Base-by-base conservation (phyloP, 2,888 invertebrate genomes). In the Stratiomys singularior region DNA sequence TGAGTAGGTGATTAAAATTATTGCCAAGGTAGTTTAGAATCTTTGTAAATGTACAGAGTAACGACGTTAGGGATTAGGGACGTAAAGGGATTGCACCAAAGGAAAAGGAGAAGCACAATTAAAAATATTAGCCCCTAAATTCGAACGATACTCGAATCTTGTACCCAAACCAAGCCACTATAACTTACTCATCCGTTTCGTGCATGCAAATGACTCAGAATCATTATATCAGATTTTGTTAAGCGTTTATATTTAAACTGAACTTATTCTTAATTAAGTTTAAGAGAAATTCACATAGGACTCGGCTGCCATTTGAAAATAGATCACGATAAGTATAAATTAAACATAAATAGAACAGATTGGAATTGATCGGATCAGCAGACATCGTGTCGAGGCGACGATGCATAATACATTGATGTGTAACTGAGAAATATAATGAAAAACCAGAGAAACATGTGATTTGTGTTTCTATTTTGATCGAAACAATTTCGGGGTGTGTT, bases 311-410 rank as follows among this genome's bases (percentile, higher is more conserved):
- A 30, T 69, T 46, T 69, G 69, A 69, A 69, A 69, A 69, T 69
- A 69, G 69, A 69, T 69, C 69, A 69, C 23, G 69, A 27, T 69
- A 69, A 69, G 69, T 69, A 69, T 69, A 69, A 69, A 69, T 69
- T 47, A 47, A 23, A 30, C 47, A 69, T 69, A 69, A 69, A 69
- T 69, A 69, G 47, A 69, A 69, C 27, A 47, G 47, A 69, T 46
- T 46, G 47, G 60, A 47, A 69, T 69, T 1, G 69, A 69, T 69
- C 69, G 11, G 69, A 69, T 69, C 47, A 69, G 69, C 46, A 69
- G 69, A 69, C 69, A 30, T 47, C 18, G 69, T 69, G 46, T 37
- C 37, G 37, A 5, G 37, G 37, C 37, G 69, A 69, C 44, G 69
- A 46, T 47, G 46, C 69, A 69, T 23, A 47, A 47, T 15, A 15